Base-by-base conservation (phyloP, 2,797 vertebrate genomes). In the Oreochromis mossambicus region DNA sequence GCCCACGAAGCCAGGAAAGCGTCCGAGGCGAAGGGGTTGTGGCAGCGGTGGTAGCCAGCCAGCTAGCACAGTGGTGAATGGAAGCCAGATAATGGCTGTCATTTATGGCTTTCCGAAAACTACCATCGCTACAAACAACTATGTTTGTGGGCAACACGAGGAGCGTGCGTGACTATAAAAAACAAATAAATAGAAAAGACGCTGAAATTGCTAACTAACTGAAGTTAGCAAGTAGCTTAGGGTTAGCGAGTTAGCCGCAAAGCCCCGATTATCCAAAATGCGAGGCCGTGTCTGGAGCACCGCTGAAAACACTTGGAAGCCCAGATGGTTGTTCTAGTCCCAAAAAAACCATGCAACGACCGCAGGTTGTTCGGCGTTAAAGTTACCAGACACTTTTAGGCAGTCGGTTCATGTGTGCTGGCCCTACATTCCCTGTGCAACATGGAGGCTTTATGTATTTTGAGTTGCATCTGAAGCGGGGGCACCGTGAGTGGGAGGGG, bases 391-490 rank as follows among this genome's bases (percentile, higher is more conserved):
- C 76, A 86, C 78, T 86, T 89, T 66, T 17, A 81, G 24, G 32
- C 68, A 66, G 82, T 85, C 89, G 41, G 79, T 79, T 88, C 81
- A 89, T 91, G 77, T 79, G 81, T 77, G 58, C 81, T 83, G 82
- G 84, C 86, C 92, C 91, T 58, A 29, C 89, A 82, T 70, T 85
- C 92, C 92, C 89, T 66, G 92, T 94, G 94, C 95, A 96, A 96
- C 95, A 97, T 96, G 96, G 96, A 96, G 94, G 95, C 95, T 95
- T 94, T 90, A 92, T 94, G 94, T 93, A 91, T 95, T 95, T 95
- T 91, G 95, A 94, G 92, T 95, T 93, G 93, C 92, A 91, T 94
- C 91, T 94, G 93, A 94, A 94, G 92, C 92, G 88, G 93, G 92
- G 94, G 93, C 92, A 77, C 89, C 61, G 73, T 41, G 73, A 87